Percentiles rank a stretch among this genome's conserved stretches.
Evolutionary conservation across 2,888 invertebrate genomes (phyloP).

Genomic region (Saturnia pavonia): DNA sequence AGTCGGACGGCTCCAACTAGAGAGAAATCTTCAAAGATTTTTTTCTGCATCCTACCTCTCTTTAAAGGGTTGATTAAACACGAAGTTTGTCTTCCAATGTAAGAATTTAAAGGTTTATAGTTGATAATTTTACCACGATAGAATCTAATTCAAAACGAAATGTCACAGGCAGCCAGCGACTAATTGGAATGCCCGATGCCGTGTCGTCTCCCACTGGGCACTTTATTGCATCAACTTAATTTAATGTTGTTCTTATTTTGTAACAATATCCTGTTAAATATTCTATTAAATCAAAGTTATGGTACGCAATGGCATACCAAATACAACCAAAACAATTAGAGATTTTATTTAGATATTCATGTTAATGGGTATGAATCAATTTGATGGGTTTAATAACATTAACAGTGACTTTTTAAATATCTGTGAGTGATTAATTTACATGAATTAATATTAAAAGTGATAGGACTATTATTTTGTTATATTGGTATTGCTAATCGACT

Average conservation of each 20-base stretch:
- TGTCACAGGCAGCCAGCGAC: constrained; percentile 44
- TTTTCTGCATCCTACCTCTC: too few species aligned
- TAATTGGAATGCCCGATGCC: constrained; percentile 64
- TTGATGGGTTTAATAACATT: too few species aligned
- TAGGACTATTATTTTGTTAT: not conserved
- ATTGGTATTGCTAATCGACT: too few species aligned
- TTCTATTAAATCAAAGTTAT: constrained; percentile 49
- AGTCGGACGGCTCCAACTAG: too few species aligned
- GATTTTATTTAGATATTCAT: not conserved
- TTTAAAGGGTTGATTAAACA: not conserved
- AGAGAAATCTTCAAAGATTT: too few species aligned
- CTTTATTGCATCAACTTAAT: constrained; percentile 44
- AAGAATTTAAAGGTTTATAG: not conserved
- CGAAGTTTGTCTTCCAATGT: not conserved
- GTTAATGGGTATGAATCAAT: too few species aligned
- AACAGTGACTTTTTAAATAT: too few species aligned
- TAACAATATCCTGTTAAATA: constrained; percentile 49
- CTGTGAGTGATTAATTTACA: too few species aligned
- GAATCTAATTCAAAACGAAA: constrained; percentile 46
- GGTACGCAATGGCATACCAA: not conserved
- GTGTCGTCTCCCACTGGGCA: constrained; percentile 57
- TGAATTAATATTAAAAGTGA: too few species aligned
- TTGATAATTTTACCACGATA: constrained; percentile 19
- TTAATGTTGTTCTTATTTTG: constrained; percentile 47
- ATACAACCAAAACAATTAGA: not conserved